Evolutionary conservation across 2,797 vertebrate species (phyloP), one percentile per base, ranked within the genome.

Genomic region (Alauda arvensis): DNA sequence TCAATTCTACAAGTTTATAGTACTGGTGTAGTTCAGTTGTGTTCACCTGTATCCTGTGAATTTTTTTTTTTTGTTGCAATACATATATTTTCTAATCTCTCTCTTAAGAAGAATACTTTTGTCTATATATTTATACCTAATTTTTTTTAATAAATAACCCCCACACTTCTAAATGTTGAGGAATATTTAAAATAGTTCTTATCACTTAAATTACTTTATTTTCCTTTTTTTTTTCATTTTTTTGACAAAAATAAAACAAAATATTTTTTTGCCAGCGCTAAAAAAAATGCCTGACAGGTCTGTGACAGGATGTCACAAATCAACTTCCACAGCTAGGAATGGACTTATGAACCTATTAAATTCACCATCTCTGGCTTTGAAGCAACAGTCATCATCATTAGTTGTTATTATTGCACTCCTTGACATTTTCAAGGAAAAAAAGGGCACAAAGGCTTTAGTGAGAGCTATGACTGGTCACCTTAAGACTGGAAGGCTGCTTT

Each of bases 311-410:
- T 81, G 29, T 78, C 83, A 86, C 88, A 92, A 93, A 91, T 89
- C 81, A 89, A 28, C 48, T 89, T 92, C 59, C 28, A 51, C 59
- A 61, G 42, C 4, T 1, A 81, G 18, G 21, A 93, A 61, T 57
- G 69, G 88, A 85, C 83, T 87, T 89, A 80, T 77, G 88, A 77
- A 91, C 77, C 66, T 85, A 85, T 92, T 91, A 92, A 87, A 85
- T 46, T 91, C 40, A 51, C 17, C 55, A 8, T 83, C 81, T 94
- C 85, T 78, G 70, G 55, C 37, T 94, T 80, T 83, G 59, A 88
- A 94, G 40, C 25, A 91, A 65, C 34, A 68, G 59, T 62, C 83
- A 85, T 86, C 55, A 94, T 92, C 77, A 85, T 89, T 91, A 92
- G 83, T 92, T 91, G 75, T 76, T 92, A 85, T 89, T 93, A 88